Conservation (phyloP, 2,113 vertebrate species). For the Sorex araneus region DNA sequence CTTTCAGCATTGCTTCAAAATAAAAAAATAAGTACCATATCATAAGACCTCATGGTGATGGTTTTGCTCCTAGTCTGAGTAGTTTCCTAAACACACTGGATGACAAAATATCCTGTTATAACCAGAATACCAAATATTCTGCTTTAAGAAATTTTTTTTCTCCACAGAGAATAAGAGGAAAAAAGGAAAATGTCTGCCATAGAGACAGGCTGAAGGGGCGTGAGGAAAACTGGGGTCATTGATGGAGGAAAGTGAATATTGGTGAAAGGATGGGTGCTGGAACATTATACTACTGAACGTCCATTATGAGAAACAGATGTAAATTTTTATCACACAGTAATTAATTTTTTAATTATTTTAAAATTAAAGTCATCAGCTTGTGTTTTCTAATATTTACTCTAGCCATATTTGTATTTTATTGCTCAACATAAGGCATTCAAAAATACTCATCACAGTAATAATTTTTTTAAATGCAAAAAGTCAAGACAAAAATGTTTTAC, state of each 20-base stretch:
- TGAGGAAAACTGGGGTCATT: too few relatives aligned
- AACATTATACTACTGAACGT: too few relatives aligned
- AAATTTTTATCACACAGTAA: too few relatives aligned
- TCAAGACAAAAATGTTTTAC: too few relatives aligned
- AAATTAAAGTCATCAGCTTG: constrained; percentile 58
- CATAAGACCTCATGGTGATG: neutral
- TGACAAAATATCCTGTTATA: neutral
- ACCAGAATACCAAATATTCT: constrained; percentile 31
- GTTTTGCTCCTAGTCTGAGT: constrained; percentile 39
- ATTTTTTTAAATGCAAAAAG: too few relatives aligned
- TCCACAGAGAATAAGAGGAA: neutral
- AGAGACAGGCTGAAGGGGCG: too few relatives aligned
- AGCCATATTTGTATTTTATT: constrained; percentile 58
- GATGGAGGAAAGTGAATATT: too few relatives aligned
- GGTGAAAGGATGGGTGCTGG: too few relatives aligned
- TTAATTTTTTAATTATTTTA: too few relatives aligned
- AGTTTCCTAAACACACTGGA: neutral
- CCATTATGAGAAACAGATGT: too few relatives aligned
- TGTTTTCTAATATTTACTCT: constrained; percentile 68
- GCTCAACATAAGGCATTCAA: neutral
- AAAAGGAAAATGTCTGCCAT: too few relatives aligned
- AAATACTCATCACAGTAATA: neutral
- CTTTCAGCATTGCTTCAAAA: constrained; percentile 13
- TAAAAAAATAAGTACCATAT: neutral
- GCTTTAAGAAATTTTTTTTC: constrained; percentile 45